phyloP scores from a whole-genome alignment of 2,797 vertebrate genomes.

The Girardinus metallicus region DNA sequence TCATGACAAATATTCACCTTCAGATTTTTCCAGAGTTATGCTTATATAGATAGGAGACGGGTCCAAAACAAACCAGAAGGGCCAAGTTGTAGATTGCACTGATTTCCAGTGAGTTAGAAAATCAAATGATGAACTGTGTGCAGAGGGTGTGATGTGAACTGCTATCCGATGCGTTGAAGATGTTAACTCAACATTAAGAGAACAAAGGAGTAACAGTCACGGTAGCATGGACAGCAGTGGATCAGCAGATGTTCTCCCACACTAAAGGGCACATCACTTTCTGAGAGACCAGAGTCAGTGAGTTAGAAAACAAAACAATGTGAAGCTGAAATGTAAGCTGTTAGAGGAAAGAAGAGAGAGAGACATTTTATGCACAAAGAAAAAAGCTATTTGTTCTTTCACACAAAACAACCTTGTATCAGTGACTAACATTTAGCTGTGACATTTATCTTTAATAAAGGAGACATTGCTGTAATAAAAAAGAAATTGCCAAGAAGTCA shows the following conservation, averaged over 20 bases:
- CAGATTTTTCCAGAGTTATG: not conserved
- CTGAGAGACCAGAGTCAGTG: slow-evolving; percentile 4
- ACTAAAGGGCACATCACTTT: slow-evolving; percentile 31
- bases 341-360: slow-evolving; percentile 11
- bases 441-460: slow-evolving; percentile 41
- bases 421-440: slow-evolving; percentile 30
- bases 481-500: slow-evolving; percentile 14
- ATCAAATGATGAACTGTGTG: slow-evolving; percentile 2
- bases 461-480: slow-evolving; percentile 11
- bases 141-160: slow-evolving; percentile 9
- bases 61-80: not conserved
- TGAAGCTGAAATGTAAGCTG: slow-evolving; percentile 20
- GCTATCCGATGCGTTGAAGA: slow-evolving; percentile 27
- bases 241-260: slow-evolving; percentile 36
- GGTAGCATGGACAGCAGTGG: not conserved
- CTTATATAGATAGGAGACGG: not conserved
- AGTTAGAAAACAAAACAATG: slow-evolving; percentile 13
- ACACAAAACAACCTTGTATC: slow-evolving; percentile 20
- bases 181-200: not conserved
- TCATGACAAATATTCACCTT: not conserved
- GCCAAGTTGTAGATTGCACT: not conserved
- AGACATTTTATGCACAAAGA: slow-evolving; percentile 9
- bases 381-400: slow-evolving; percentile 24
- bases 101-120: slow-evolving; percentile 10
- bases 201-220: not conserved